A percentile compares a stretch with the other conserved stretches of the same genome.
phyloP scores from a whole-genome alignment of 2,888 invertebrate genomes.

The Linhomoeus sp. region DNA sequence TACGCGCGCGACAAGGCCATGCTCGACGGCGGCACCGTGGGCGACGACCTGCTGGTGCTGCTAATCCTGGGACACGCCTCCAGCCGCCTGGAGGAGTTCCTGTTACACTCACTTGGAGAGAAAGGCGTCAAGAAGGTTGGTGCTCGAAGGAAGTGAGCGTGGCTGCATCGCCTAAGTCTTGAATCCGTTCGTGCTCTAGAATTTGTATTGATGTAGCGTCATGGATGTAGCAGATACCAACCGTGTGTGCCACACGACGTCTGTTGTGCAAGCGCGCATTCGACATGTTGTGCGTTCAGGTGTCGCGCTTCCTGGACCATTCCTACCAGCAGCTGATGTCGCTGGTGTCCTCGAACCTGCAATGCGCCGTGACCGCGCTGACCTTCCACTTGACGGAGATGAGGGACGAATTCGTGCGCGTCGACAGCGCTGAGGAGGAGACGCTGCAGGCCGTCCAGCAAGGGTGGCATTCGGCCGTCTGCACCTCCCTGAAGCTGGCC shows the following conservation, averaged over 20 bases:
- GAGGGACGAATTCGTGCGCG: background rate
- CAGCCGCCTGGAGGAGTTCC: slow-evolving; percentile 51
- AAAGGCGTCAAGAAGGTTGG: slow-evolving; percentile 34
- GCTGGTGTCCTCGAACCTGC: slow-evolving; percentile 60
- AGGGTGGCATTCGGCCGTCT: background rate
- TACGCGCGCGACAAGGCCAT: slow-evolving; percentile 45
- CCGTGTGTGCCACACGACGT: too few relatives aligned
- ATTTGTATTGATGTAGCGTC: too few relatives aligned
- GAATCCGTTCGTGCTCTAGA: background rate
- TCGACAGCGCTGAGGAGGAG: background rate
- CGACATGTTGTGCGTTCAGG: too few relatives aligned
- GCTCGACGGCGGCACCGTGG: slow-evolving; percentile 44
- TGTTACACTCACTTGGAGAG: slow-evolving; percentile 52
- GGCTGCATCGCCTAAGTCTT: background rate
- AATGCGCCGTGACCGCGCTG: slow-evolving; percentile 19
- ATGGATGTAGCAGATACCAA: too few relatives aligned
- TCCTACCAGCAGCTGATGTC: slow-evolving; percentile 85
- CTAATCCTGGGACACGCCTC: slow-evolving; percentile 64
- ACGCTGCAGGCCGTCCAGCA: background rate
- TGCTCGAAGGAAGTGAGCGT: too few relatives aligned
- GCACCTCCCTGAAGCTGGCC: too few relatives aligned
- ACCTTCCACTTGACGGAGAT: background rate
- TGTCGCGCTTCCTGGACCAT: slow-evolving; percentile 75
- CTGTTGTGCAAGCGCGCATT: too few relatives aligned
- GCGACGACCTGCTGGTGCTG: slow-evolving; percentile 72